Conservation (phyloP, 1,140 invertebrate genomes). For the Manduca sexta region DNA sequence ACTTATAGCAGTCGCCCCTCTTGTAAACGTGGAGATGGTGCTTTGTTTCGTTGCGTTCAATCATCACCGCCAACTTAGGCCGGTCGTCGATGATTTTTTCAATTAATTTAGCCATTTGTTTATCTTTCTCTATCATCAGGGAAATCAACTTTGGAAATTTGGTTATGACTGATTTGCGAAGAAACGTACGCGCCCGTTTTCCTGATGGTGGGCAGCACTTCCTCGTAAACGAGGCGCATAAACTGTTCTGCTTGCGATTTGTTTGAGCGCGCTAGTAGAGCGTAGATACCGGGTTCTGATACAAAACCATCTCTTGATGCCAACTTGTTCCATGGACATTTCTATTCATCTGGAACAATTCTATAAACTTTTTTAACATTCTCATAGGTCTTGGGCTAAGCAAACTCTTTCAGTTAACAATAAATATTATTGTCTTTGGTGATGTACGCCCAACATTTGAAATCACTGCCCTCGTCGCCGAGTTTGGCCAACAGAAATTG, state of each 20-base stretch:
- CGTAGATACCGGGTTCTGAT: slow-evolving; percentile 15
- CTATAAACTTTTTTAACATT: slow-evolving; percentile 4
- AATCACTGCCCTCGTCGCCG: slow-evolving; percentile 11
- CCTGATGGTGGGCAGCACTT: slow-evolving; percentile 14
- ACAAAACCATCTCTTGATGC: slow-evolving; percentile 14
- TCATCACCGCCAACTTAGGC: not conserved
- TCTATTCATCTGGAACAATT: not conserved
- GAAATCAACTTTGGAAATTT: slow-evolving; percentile 15
- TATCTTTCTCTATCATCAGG: slow-evolving; percentile 11
- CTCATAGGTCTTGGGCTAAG: slow-evolving; percentile 3
- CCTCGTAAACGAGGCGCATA: slow-evolving; percentile 10
- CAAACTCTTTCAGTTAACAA: slow-evolving; percentile 12
- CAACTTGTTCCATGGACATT: slow-evolving; percentile 17
- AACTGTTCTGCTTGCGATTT: slow-evolving; percentile 15
- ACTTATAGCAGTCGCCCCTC: slow-evolving; percentile 1
- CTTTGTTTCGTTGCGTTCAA: not conserved
- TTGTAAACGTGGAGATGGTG: slow-evolving; percentile 4
- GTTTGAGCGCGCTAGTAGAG: slow-evolving; percentile 14
- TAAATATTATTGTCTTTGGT: slow-evolving; percentile 13
- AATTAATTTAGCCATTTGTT: slow-evolving; percentile 14
- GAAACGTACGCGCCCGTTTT: slow-evolving; percentile 9
- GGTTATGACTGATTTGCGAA: slow-evolving; percentile 7
- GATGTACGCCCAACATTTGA: slow-evolving; percentile 13
- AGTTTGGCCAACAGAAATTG: slow-evolving; percentile 14
- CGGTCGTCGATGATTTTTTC: slow-evolving; percentile 1